phyloP scores from a whole-genome alignment of 2,113 vertebrate genomes.

The Amphiprion ocellaris region DNA sequence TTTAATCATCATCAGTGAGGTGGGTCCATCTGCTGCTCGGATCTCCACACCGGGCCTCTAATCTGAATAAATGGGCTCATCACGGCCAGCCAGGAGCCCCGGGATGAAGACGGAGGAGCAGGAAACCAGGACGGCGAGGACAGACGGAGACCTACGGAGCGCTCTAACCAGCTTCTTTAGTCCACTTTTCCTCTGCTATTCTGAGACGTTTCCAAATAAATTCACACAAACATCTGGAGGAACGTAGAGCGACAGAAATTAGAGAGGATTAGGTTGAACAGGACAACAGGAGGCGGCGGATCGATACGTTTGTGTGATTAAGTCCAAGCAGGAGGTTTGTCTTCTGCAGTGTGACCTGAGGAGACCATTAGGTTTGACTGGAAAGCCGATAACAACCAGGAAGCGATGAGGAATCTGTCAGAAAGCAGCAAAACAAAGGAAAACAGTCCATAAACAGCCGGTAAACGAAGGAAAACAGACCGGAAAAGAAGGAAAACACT shows the following conservation, averaged over 20 bases:
- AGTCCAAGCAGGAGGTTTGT: constrained; percentile 24
- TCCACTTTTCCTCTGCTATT: too few species aligned
- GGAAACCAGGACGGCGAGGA: neutral
- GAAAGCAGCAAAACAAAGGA: neutral
- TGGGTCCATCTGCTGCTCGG: constrained; percentile 78
- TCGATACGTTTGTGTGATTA: constrained; percentile 40
- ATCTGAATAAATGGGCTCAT: constrained; percentile 84
- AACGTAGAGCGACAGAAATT: constrained; percentile 2
- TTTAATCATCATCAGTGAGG: constrained; percentile 81
- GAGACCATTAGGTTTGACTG: constrained; percentile 18
- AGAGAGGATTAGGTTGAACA: constrained; percentile 32
- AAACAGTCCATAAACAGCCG: neutral
- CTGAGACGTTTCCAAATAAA: too few species aligned
- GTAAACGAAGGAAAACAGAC: too few species aligned
- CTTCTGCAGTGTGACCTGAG: constrained; percentile 9
- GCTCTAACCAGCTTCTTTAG: too few species aligned
- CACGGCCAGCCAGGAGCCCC: constrained; percentile 17
- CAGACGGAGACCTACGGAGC: neutral
- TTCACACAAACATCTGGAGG: neutral
- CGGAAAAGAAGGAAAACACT: too few species aligned
- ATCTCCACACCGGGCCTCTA: constrained; percentile 75
- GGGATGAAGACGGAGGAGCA: constrained; percentile 49
- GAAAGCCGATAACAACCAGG: constrained; percentile 28
- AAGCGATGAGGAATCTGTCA: neutral
- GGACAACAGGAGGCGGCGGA: neutral